Evolutionary conservation across 1,140 invertebrate genomes (phyloP).

Genomic region (Colletes gigas): DNA sequence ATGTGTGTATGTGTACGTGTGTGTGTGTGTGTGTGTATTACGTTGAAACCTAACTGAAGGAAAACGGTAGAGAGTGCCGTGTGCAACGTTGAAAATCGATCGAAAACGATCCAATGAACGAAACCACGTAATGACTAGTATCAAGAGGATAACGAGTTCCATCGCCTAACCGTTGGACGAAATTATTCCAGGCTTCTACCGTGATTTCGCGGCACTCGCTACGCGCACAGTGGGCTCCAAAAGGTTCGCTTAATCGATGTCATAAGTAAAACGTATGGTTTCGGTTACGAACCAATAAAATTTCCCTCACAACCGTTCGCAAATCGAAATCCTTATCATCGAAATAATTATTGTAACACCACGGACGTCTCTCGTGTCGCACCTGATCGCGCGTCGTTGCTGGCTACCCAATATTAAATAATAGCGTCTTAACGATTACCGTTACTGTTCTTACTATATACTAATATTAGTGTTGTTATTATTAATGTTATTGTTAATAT

Average conservation of each 20-base stretch:
- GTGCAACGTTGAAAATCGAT: not conserved
- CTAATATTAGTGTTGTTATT: conserved; percentile 53
- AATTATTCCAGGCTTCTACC: not conserved
- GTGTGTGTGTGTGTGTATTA: conserved; percentile 30
- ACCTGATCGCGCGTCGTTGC: conserved; percentile 54
- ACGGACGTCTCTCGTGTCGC: conserved; percentile 64
- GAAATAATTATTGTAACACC: conserved; percentile 68
- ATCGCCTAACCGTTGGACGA: not conserved
- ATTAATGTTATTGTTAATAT: conserved; percentile 29
- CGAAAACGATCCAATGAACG: not conserved
- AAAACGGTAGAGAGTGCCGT: conserved; percentile 51
- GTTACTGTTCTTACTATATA: conserved; percentile 22
- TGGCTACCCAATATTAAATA: conserved; percentile 55
- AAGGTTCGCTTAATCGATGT: conserved; percentile 32
- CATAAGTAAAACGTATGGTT: conserved; percentile 37
- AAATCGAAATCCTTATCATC: conserved; percentile 51
- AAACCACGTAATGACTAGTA: conserved; percentile 17
- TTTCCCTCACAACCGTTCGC: conserved; percentile 51
- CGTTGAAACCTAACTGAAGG: conserved; percentile 48
- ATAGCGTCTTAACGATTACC: conserved; percentile 51
- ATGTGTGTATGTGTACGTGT: not conserved
- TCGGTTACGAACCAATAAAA: not conserved
- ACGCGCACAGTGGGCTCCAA: conserved; percentile 8
- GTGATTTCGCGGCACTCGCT: conserved; percentile 47
- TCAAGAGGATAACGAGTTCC: conserved; percentile 10